These are phyloP conservation scores for Microtus ochrogaster DNA, from an alignment of 2,113 vertebrate genomes.

Conservation along the genomic window DNA sequence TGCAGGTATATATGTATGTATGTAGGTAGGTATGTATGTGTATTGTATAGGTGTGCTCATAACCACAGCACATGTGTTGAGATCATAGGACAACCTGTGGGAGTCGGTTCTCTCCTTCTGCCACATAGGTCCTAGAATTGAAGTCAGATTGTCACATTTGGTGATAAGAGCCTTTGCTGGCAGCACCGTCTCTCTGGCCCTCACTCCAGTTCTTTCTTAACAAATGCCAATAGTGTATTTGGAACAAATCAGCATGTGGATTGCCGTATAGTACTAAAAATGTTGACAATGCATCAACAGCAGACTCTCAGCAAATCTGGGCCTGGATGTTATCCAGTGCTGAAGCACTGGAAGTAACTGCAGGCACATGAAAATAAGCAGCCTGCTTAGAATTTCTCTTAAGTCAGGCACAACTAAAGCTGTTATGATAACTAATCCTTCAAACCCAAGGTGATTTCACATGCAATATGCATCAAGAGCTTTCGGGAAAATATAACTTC, in stretches of 20 bases:
- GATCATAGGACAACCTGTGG: background rate
- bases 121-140: background rate
- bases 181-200: background rate
- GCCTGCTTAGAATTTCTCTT: constrained; percentile 15
- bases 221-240: background rate
- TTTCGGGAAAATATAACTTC: background rate
- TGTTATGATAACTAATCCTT: background rate
- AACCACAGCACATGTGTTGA: background rate
- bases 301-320: background rate
- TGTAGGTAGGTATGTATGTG: too few species aligned
- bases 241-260: background rate
- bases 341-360: background rate
- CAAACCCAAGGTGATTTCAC: background rate
- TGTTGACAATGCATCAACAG: background rate
- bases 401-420: background rate
- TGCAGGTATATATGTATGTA: background rate
- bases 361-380: background rate
- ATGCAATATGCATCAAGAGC: background rate
- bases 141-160: background rate
- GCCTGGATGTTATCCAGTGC: background rate
- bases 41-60: background rate
- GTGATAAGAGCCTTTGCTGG: background rate
- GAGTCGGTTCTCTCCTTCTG: background rate
- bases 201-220: background rate
- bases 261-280: background rate